Evolutionary conservation across 1,140 invertebrate genomes (phyloP).

Genomic region (Nilaparvata lugens): DNA sequence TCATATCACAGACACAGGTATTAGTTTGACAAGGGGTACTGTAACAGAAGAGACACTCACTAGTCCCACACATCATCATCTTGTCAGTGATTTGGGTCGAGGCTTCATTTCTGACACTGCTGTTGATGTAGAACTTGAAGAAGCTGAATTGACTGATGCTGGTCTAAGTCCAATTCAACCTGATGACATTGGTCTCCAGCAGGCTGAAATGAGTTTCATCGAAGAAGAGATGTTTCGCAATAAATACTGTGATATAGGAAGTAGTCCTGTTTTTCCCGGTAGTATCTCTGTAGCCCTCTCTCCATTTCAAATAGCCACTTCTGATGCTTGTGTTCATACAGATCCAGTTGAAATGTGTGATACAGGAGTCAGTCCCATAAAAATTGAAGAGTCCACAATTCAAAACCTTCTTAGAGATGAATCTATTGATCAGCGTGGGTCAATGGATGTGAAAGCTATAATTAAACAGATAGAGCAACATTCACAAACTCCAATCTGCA

Average conservation of each 20-base stretch:
- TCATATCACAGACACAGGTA: constrained; percentile 42
- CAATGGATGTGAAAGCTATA: constrained; percentile 39
- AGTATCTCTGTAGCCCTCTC: constrained; percentile 33
- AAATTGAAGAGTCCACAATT: constrained; percentile 24
- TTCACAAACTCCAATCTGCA: constrained; percentile 13
- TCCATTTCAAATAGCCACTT: constrained; percentile 35
- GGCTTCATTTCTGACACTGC: constrained; percentile 39
- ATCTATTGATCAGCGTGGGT: constrained; percentile 26
- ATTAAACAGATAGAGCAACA: constrained; percentile 39
- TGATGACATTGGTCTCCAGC: constrained; percentile 35
- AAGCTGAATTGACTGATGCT: constrained; percentile 43
- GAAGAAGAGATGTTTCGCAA: constrained; percentile 31
- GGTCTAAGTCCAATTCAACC: constrained; percentile 43
- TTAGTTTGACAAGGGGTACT: constrained; percentile 40
- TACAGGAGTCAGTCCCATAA: constrained; percentile 38
- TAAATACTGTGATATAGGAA: constrained; percentile 37
- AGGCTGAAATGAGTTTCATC: constrained; percentile 29
- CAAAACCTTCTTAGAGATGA: no score
- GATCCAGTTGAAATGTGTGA: constrained; percentile 40
- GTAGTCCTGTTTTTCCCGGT: constrained; percentile 38
- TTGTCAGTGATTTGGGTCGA: constrained; percentile 22
- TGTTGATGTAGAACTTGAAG: constrained; percentile 38
- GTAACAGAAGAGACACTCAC: constrained; percentile 40
- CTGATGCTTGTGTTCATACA: constrained; percentile 40
- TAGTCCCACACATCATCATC: constrained; percentile 33